Conservation (phyloP, 35 echinoderm and acorn worm species). For the Patiria miniata region DNA sequence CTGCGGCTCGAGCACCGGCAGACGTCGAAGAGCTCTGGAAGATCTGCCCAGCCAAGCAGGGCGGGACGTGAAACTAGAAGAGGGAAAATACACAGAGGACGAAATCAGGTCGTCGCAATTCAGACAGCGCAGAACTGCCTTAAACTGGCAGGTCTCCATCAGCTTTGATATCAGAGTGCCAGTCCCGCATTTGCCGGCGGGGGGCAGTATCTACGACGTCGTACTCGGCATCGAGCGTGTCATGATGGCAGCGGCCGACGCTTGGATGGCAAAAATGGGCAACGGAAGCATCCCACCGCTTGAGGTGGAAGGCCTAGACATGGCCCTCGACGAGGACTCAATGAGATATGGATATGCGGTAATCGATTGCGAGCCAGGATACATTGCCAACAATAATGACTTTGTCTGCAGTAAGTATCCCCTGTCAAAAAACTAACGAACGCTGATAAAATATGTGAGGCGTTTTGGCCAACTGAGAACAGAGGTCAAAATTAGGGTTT, state of each 20-base stretch:
- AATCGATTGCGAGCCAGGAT: slow-evolving; percentile 42
- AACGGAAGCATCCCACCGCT: neutral
- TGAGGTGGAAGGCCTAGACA: neutral
- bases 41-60: no score
- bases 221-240: slow-evolving; percentile 16
- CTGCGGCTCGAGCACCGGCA: neutral
- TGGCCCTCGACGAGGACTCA: neutral
- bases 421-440: no score
- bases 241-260: slow-evolving; percentile 25
- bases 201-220: slow-evolving; percentile 16
- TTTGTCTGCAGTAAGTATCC: slow-evolving; percentile 34
- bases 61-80: no score
- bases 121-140: neutral
- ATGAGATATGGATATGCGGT: slow-evolving; percentile 15
- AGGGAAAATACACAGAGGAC: no score
- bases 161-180: slow-evolving; percentile 18
- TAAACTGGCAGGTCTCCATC: neutral
- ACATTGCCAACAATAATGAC: slow-evolving; percentile 38
- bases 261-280: neutral
- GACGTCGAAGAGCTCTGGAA: slow-evolving; percentile 30
- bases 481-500: no score
- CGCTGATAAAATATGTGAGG: no score
- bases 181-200: neutral
- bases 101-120: no score
- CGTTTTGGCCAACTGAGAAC: no score